Conservation (phyloP, 2,888 invertebrate genomes). For the Apamea sordens region DNA sequence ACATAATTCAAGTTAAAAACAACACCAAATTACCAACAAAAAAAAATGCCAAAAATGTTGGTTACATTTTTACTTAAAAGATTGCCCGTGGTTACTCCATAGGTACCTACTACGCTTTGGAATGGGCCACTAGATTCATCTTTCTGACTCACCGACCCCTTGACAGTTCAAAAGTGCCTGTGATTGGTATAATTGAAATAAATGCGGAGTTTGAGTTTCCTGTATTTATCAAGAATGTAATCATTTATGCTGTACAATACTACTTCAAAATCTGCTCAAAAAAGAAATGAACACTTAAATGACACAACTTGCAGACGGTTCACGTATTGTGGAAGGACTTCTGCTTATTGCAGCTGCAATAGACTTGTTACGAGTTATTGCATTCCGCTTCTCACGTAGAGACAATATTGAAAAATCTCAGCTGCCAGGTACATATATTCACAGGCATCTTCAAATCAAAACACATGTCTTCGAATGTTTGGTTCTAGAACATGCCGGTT, state of each 20-base stretch:
- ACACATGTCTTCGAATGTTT: too few relatives aligned
- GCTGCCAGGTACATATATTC: background rate
- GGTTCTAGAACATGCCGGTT: too few relatives aligned
- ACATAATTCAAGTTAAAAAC: too few relatives aligned
- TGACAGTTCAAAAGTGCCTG: background rate
- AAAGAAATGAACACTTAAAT: background rate
- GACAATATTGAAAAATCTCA: slow-evolving; percentile 8
- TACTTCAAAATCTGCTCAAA: background rate
- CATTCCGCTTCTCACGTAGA: slow-evolving; percentile 1
- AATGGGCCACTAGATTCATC: background rate
- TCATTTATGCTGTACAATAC: too few relatives aligned
- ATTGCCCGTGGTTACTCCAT: background rate
- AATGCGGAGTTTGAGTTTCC: background rate
- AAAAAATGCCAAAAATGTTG: background rate
- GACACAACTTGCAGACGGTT: background rate
- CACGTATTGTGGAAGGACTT: background rate
- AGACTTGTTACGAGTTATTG: slow-evolving; percentile 21
- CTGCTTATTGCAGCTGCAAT: slow-evolving; percentile 7
- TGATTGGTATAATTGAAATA: background rate
- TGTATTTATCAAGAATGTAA: background rate
- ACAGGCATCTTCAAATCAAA: background rate
- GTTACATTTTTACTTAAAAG: background rate
- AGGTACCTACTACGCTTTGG: background rate
- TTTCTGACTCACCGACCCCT: background rate
- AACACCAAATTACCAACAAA: too few relatives aligned